Percentiles rank a stretch among this genome's conserved stretches.
Evolutionary conservation across 1,140 invertebrate genomes (phyloP).

Genomic region (Oedothorax gibbosus): DNA sequence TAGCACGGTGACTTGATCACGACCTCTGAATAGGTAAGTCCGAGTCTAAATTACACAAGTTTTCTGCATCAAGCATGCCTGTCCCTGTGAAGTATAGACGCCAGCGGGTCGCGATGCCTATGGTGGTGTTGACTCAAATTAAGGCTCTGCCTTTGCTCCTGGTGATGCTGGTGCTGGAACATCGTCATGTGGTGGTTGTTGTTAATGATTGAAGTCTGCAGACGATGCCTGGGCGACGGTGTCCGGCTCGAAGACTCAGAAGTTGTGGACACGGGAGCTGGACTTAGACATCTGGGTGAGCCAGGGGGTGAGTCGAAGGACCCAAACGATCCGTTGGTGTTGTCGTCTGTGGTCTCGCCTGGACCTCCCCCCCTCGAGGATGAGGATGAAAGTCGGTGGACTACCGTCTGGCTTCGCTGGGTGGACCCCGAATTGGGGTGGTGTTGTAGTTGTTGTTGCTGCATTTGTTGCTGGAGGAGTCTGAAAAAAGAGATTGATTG

Average conservation of each 20-base stretch:
- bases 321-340: conserved; percentile 48
- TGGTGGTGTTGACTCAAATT: conserved; percentile 41
- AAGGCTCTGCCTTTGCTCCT: conserved; percentile 15
- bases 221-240: conserved; percentile 39
- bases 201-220: conserved; percentile 10
- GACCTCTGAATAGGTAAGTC: too few species aligned
- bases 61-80: not conserved
- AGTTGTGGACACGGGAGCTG: conserved; percentile 62
- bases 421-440: not conserved
- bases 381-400: conserved; percentile 51
- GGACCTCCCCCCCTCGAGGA: conserved; percentile 14
- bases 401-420: conserved; percentile 4
- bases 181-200: not conserved
- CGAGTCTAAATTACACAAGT: too few species aligned
- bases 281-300: conserved; percentile 53
- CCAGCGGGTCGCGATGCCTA: conserved; percentile 39
- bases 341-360: conserved; percentile 51
- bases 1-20: too few species aligned
- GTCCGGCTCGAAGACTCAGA: conserved; percentile 59
- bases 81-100: conserved; percentile 41
- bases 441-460: conserved; percentile 53
- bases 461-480: conserved; percentile 52
- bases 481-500: conserved; percentile 12
- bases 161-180: not conserved
- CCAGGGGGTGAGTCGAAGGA: conserved; percentile 36